Base-by-base conservation (phyloP, 2,113 vertebrate genomes). In the Sisor rabdophorus region DNA sequence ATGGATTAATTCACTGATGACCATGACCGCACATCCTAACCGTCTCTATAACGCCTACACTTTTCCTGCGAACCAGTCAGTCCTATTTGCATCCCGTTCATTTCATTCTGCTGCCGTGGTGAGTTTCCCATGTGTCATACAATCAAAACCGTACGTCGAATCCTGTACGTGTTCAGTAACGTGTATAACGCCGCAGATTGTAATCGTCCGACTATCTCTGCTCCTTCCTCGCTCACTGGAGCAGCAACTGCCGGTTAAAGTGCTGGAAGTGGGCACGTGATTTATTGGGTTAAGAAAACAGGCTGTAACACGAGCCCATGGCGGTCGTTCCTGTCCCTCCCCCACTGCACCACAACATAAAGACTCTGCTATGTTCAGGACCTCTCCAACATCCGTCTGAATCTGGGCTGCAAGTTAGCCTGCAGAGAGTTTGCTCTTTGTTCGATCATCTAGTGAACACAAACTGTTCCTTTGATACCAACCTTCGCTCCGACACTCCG, bases 261-360 rank as follows among this genome's bases (percentile, higher is more conserved):
- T 79, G 80, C 87, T 83, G 59, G 77, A 78, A 80, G 84, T 84
- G 76, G 73, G 82, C 78, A 76, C 80, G 82, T 83, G 83, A 82
- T 84, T 87, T 87, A 78, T 44, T 76, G 75, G 87, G 82, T 90
- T 86, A 86, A 82, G 87, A 90, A 88, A 85, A 86, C 81, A 81
- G 82, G 78, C 73, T 68, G 83, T 83, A 86, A 85, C 78, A 73
- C 79, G 85, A 86, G 76, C 80, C 78, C 67, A 16, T 55, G 83
- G 84, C 76, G 80, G 79, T 82, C 77, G 69, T 80, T 84, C 73
- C 60, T 53, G 20, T 71, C 78, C 82, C 75, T 81, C 81, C 82
- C 86, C 85, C 83, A 79, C 81, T 79, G 73, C 76, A 81, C 71
- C 76, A 80, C 73, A 82, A 80, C 82, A 84, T 84, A 87, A 83